Evolutionary conservation across 2,888 invertebrate genomes (phyloP), one percentile per base, ranked within the genome.

Genomic region (Campopleginae sp.): DNA sequence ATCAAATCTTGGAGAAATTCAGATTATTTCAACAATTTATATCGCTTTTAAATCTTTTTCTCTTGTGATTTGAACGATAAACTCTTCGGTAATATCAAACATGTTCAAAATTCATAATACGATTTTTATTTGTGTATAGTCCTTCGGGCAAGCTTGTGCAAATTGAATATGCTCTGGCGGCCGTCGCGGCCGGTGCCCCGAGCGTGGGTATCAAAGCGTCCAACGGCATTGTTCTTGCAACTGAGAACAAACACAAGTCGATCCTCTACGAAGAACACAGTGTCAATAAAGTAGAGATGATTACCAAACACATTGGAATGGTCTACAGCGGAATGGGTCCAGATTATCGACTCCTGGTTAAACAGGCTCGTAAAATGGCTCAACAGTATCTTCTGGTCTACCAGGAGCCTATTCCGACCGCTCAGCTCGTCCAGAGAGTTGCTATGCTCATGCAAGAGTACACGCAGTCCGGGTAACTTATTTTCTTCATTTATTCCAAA

Each of bases 391-490:
- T 95, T 90, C 94, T 99, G 85, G 96, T 97, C 89, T 99, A 99
- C 94, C 96, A 97, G 85, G 99, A 99, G 94, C 97, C 98, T 0
- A 99, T 99, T 90, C 99, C 99, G 0, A 99, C 99, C 0, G 97
- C 98, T 0, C 99, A 99, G 94, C 95, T 99, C 19, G 99, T 99
- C 68, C 98, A 99, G 94, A 95, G 98, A 87, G 97, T 99, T 1
- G 99, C 99, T 31, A 97, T 98, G 79, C 97, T 99, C 38, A 99
- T 99, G 99, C 99, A 99, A 94, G 99, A 99, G 94, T 99, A 99
- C 93, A 99, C 99, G 8, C 99, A 99, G 94, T 98, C 99, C 1
- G 99, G 99, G 97, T 97, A 92, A 94, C 10, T 27, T 5, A 3
- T 58, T 58, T 14, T 58, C 12, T 2, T 1, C 58, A 58, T 14